Conservation (phyloP, 1,140 invertebrate species). For the Holotrichia oblita region DNA sequence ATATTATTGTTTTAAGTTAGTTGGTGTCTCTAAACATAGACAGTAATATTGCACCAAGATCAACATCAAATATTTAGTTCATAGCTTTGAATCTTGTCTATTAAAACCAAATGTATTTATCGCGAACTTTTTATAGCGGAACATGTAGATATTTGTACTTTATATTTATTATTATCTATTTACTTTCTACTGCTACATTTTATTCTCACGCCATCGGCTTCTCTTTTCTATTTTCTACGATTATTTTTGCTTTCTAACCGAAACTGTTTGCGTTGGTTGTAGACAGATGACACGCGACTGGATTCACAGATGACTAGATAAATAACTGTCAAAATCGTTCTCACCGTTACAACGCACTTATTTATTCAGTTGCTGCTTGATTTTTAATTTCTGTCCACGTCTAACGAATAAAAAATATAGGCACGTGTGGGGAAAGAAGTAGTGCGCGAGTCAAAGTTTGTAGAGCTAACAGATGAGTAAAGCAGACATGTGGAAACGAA, state of each 20-base stretch:
- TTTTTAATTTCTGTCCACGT: slow-evolving; percentile 37
- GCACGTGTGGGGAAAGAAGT: not conserved
- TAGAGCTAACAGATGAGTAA: slow-evolving; percentile 7
- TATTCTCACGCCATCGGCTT: no score
- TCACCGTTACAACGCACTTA: slow-evolving; percentile 38
- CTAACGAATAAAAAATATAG: slow-evolving; percentile 18
- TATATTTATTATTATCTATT: not conserved
- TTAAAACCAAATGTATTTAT: not conserved
- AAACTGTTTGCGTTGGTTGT: not conserved
- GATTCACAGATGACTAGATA: slow-evolving; percentile 37
- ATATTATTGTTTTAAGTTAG: not conserved
- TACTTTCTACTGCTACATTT: no score
- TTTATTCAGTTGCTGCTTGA: slow-evolving; percentile 39
- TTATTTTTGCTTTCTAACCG: not conserved
- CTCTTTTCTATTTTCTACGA: not conserved
- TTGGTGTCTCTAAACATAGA: not conserved
- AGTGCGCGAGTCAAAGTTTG: not conserved
- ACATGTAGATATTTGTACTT: not conserved
- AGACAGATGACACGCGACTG: slow-evolving; percentile 28
- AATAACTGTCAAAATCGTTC: slow-evolving; percentile 42
- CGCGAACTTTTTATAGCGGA: not conserved
- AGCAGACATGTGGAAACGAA: not conserved
- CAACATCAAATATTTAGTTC: slow-evolving; percentile 21
- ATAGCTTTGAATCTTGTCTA: not conserved
- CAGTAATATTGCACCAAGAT: not conserved